Percentiles rank a stretch among this genome's conserved stretches.
Conservation (phyloP, 1,140 invertebrate genomes). For the Harpegnathos saltator region DNA sequence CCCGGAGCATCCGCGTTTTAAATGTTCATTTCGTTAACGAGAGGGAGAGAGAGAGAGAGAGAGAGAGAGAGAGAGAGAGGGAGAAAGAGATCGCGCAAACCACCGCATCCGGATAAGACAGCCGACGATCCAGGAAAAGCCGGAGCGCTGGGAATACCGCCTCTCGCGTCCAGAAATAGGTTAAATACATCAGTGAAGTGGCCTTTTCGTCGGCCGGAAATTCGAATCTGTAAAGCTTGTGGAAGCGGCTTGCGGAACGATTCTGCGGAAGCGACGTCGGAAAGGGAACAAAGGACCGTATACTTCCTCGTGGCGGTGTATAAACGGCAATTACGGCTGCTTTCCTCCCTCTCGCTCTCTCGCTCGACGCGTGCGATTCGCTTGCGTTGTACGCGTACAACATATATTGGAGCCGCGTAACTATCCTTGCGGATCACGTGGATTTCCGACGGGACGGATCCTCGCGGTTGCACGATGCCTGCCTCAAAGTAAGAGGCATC, state of each 20-base stretch:
- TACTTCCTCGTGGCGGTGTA: slow-evolving; percentile 17
- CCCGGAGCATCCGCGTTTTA: slow-evolving; percentile 35
- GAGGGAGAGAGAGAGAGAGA: too few species aligned
- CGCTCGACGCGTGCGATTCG: slow-evolving; percentile 2
- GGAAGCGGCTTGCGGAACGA: slow-evolving; percentile 20
- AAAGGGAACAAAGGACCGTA: slow-evolving; percentile 26
- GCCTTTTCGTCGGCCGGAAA: slow-evolving; percentile 47
- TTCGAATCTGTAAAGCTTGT: slow-evolving; percentile 57
- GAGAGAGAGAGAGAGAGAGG: too few species aligned
- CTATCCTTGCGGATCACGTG: neutral
- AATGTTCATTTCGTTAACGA: slow-evolving; percentile 46
- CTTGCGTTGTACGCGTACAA: slow-evolving; percentile 19
- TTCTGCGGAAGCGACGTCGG: slow-evolving; percentile 12
- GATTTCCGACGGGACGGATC: neutral
- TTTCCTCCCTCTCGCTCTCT: neutral
- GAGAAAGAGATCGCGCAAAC: too few species aligned
- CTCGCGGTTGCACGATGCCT: neutral
- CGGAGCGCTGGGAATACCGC: slow-evolving; percentile 20
- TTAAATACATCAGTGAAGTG: slow-evolving; percentile 46
- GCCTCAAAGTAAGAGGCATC: too few species aligned
- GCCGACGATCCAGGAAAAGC: slow-evolving; percentile 2
- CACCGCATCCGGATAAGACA: slow-evolving; percentile 28
- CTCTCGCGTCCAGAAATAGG: slow-evolving; percentile 34
- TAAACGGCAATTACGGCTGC: slow-evolving; percentile 38
- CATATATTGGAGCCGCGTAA: neutral